These are phyloP conservation scores for Podargus strigoides DNA, from an alignment of 2,797 vertebrate species.

Conservation along the genomic window DNA sequence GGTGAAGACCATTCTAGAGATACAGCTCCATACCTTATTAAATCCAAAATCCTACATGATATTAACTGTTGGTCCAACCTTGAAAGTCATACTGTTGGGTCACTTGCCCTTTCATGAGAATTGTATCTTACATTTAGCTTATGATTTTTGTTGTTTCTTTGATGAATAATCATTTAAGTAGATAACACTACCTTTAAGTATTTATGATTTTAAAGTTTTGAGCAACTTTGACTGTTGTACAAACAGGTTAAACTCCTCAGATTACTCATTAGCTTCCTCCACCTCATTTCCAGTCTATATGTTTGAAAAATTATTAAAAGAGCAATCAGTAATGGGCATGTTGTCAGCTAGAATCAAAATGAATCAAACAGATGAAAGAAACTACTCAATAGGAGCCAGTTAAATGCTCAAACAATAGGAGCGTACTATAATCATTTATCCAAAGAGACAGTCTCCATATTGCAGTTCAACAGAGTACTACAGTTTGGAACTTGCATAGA, in stretches of 20 bases:
- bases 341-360: conserved; percentile 75
- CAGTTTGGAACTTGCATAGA: conserved; percentile 27
- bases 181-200: conserved; percentile 20
- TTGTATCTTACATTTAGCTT: conserved; percentile 25
- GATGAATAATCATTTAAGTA: conserved; percentile 39
- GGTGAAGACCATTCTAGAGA: background rate
- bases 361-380: conserved; percentile 76
- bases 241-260: conserved; percentile 68
- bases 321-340: conserved; percentile 67
- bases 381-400: conserved; percentile 72
- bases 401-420: conserved; percentile 79
- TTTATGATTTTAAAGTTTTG: conserved; percentile 61
- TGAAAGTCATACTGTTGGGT: background rate
- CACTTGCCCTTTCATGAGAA: conserved; percentile 31
- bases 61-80: background rate
- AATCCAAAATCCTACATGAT: background rate
- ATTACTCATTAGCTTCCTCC: conserved; percentile 73
- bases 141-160: conserved; percentile 49
- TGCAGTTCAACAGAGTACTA: conserved; percentile 55
- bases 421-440: conserved; percentile 68
- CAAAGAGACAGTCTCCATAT: conserved; percentile 59
- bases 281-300: conserved; percentile 49
- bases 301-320: conserved; percentile 76
- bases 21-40: background rate
- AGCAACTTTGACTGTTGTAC: conserved; percentile 51